These are phyloP conservation scores for Hyalella azteca DNA, from an alignment of 2,888 invertebrate genomes.

Conservation along the genomic window DNA sequence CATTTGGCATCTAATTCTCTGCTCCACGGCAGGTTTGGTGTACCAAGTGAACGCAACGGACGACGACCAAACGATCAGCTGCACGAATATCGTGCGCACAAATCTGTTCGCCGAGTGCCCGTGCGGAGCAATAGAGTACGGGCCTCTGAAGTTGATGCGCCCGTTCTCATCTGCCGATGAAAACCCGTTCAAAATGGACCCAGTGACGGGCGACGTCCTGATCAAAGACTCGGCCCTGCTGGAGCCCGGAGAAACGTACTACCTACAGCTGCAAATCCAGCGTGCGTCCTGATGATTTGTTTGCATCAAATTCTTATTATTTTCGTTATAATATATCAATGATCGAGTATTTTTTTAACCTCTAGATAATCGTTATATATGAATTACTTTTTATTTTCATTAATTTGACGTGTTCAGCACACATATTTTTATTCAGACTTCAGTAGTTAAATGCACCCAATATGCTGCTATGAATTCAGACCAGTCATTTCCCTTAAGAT, in stretches of 20 bases:
- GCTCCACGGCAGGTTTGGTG: neutral
- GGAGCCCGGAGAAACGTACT: neutral
- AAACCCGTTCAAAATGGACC: constrained; percentile 12
- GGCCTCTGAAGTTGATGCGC: neutral
- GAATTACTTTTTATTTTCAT: too few relatives aligned
- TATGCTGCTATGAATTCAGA: too few relatives aligned
- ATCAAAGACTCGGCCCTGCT: neutral
- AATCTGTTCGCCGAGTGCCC: constrained; percentile 12
- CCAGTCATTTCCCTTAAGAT: too few relatives aligned
- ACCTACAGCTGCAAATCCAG: neutral
- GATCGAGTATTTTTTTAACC: too few relatives aligned
- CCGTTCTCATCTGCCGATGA: neutral
- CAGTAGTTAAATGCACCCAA: too few relatives aligned
- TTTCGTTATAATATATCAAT: too few relatives aligned
- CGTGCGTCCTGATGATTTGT: neutral
- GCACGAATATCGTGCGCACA: neutral
- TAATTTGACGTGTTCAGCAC: too few relatives aligned
- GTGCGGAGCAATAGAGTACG: constrained; percentile 21
- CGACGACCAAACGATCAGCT: neutral
- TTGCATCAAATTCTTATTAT: too few relatives aligned
- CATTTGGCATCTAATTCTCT: too few relatives aligned
- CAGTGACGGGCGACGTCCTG: constrained; percentile 31
- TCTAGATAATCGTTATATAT: too few relatives aligned
- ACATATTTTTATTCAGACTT: too few relatives aligned
- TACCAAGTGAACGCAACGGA: neutral